Base-by-base conservation (phyloP, 1,140 invertebrate genomes). In the Philotrypesis tridentata region DNA sequence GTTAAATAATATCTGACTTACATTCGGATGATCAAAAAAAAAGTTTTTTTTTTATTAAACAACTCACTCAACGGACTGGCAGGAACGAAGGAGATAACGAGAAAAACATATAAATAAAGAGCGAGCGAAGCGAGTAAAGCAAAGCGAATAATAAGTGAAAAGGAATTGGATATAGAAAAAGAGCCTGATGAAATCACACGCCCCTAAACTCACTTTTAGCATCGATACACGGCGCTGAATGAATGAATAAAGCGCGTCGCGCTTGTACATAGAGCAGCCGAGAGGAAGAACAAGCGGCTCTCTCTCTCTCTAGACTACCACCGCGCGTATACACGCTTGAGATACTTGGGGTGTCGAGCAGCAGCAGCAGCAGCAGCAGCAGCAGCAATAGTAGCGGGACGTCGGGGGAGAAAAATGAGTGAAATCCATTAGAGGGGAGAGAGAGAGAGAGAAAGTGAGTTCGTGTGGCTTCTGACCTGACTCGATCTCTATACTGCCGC, bases 401-500 rank as follows among this genome's bases (percentile, higher is more conserved):
- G 84, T 85, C 77, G 85, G 85, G 87, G 87, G 89, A 91, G 90
- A 91, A 92, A 92, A 92, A 92, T 92, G 90, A 91, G 91, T 90
- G 89, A 92, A 92, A 92, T 92, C 90, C 91, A 92, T 92, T 92
- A 92, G 90, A 89, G 89, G 89, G 88, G 85, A 85, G 87, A 88
- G 86, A 80, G 67, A 25, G 29, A 8, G 43, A 74, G 48, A 60
- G 40, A 27, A 17, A 23, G 29, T 63, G 25, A 77, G 61, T 7
- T 55, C 27, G 37, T 67, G 37, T 77, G 55, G 83, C 71, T 81
- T 87, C 83, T 86, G 84, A 88, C 85, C 86, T 88, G 75, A 80
- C 83, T 84, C 82, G 9, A 33, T 31, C 29, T 21, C 55, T 21
- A 12, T n/a, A n/a, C n/a, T n/a, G n/a, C 25, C 12, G 60, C 60